Conservation (phyloP, 2,888 invertebrate genomes). For the Ectropis crepuscularia region DNA sequence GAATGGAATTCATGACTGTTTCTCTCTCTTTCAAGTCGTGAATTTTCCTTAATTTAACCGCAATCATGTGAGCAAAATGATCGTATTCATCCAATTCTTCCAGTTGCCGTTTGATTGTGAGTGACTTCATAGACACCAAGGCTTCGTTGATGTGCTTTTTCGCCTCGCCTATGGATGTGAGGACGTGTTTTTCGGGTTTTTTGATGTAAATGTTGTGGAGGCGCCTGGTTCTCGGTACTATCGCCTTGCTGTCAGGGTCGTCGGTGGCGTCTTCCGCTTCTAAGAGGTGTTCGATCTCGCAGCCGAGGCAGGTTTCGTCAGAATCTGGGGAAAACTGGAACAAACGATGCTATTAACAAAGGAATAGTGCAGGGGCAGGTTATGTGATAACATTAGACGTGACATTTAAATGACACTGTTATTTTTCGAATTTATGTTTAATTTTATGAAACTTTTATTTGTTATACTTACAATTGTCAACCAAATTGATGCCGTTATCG, state of each 20-base stretch:
- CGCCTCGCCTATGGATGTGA: conserved; percentile 12
- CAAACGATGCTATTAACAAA: background rate
- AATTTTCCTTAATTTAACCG: conserved; percentile 23
- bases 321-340: conserved; percentile 14
- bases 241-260: conserved; percentile 9
- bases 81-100: conserved; percentile 21
- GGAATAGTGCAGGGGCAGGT: no score
- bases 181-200: conserved; percentile 16
- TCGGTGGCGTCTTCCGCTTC: conserved; percentile 8
- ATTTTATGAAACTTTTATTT: no score
- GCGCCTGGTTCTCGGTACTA: conserved; percentile 6
- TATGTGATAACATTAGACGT: no score
- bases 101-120: conserved; percentile 8
- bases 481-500: no score
- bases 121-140: conserved; percentile 15
- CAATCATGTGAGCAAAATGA: conserved; percentile 27
- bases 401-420: no score
- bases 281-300: conserved; percentile 9
- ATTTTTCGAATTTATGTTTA: no score
- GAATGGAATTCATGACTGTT: conserved; percentile 24
- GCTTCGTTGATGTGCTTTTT: conserved; percentile 24
- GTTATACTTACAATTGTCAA: no score
- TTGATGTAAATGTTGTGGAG: conserved; percentile 3
- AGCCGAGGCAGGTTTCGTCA: conserved; percentile 5
- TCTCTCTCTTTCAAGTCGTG: conserved; percentile 21